Base-by-base conservation (phyloP, 2,888 invertebrate genomes). In the Doris montereyensis region DNA sequence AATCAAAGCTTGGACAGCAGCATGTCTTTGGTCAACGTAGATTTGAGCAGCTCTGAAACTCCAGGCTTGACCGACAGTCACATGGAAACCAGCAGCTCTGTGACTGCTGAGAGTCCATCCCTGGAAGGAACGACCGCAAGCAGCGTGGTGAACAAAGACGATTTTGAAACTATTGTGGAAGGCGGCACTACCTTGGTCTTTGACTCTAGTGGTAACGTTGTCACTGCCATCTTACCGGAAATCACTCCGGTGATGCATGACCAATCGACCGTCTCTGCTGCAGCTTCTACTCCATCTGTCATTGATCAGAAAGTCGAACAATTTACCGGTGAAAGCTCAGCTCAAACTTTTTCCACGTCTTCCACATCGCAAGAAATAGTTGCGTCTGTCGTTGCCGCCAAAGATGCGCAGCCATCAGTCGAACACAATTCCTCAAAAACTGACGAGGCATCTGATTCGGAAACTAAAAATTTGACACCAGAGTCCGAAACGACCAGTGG, bases 121-220 rank as follows among this genome's bases (percentile, higher is more conserved):
- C 5, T 41, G 17, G 52, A 41, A 5, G 17, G 17, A 41, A 10
- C 52, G 52, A 10, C 52, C 5, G 52, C 17, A 41, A 17, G 52
- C 5, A 17, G 13, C 17, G 13, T 41, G 52, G 13, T 10, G 5
- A 17, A 41, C 5, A 3, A 4, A 65, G 60, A 58, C 24, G 75
- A 26, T 17, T 24, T n/a, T 67, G 75, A 75, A 58, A 79, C 79
- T n/a, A 57, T 76, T 34, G 57, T 72, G n/a, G 79, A 79, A 30
- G 76, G 32, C 8, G 79, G 79, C 10, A 68, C 79, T 30, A 76
- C 79, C 13, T 52, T 79, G 24, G n/a, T 79, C 24, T 21, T 79
- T 24, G 76, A 79, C 35, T 17, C 21, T n/a, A 13, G 32, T 0
- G 79, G 79, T 2, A 65, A 79, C 24, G n/a, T 79, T 17, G n/a